Base-by-base conservation (phyloP, 2,113 vertebrate genomes). In the Oncorhynchus kisutch region DNA sequence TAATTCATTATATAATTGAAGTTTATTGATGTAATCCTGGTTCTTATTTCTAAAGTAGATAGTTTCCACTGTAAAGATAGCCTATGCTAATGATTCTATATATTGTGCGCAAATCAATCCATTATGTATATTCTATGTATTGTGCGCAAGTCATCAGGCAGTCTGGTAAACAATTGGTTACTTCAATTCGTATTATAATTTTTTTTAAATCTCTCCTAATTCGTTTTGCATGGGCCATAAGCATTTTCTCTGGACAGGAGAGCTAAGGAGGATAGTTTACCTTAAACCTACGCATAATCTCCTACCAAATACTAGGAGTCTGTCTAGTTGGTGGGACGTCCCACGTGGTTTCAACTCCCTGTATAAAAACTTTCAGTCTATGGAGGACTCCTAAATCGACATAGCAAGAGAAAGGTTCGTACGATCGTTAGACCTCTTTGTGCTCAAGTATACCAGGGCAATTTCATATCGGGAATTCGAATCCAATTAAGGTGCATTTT, bases 311-410 rank as follows among this genome's bases (percentile, higher is more conserved):
- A 70, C 34, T 34, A 49, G 45, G n/a, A 29, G 68, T 83, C 86
- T 54, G 39, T 45, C 1, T 86, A 84, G 90, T 92, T 91, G 92
- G 92, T 86, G 81, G 89, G 78, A 84, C 88, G 90, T 82, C 90
- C 91, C 92, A 92, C 92, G 93, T 93, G 93, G 85, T 90, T 84
- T 77, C 81, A 75, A 90, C 89, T 88, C 83, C 81, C 11, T 59
- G 84, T 93, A 93, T 94, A 95, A 94, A 94, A 93, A 88, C 88
- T 94, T 95, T 91, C 85, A 71, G 87, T 78, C 88, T 84, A 91
- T 89, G 83, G 86, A 69, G 71, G 65, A 69, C 39, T 25, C 80
- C 90, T 91, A 91, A 90, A 90, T 80, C 73, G 84, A 72, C 79
- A 78, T 76, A 86, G 92, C 67, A 86, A 87, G 90, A 90, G 89